Base-by-base conservation (phyloP, 2,797 vertebrate genomes). In the Melopsittacus undulatus region DNA sequence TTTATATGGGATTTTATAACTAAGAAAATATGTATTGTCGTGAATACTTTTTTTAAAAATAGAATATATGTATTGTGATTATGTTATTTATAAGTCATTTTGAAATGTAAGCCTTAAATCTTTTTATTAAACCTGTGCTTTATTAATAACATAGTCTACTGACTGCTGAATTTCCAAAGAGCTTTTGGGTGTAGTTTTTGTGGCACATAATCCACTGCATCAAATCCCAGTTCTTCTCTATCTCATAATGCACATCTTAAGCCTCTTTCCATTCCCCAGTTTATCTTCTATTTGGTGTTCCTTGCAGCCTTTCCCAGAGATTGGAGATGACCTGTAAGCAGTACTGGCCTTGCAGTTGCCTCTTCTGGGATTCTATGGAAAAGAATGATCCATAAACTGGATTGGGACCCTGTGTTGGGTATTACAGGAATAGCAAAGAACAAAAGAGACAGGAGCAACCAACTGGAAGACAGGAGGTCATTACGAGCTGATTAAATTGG, bases 1-100 rank as follows among this genome's bases (percentile, higher is more conserved):
- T 95, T 95, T 94, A 96, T 94, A 81, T 89, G 48, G 11, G 16
- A 82, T 89, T 96, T 96, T 97, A 51, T 96, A 92, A 96, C 81
- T 93, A 83, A 86, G 87, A 93, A 97, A 96, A 77, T 89, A 75
- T 83, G 61, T 75, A 95, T 95, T 95, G 42, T 84, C 49, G 78
- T 87, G 9, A 94, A 68, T 83, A 96, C 42, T 80, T 96, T 96
- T 96, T 97, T 61, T 3, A 11, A 1, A 27, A 74, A 92, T 64
- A 95, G 76, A 72, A 36, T 57, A 40, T 78, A 79, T 59, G 48
- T 86, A 48, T 67, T 78, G 20, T 68, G 40, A 51, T 86, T 74
- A 73, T 63, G 34, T 92, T 95, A 92, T 96, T 93, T 96, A 76
- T 96, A 92, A 88, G 75, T 83, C 1, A 80, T 94, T 92, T 91